These are phyloP conservation scores for Eciton burchellii DNA, from an alignment of 1,140 invertebrate genomes.

Conservation along the genomic window DNA sequence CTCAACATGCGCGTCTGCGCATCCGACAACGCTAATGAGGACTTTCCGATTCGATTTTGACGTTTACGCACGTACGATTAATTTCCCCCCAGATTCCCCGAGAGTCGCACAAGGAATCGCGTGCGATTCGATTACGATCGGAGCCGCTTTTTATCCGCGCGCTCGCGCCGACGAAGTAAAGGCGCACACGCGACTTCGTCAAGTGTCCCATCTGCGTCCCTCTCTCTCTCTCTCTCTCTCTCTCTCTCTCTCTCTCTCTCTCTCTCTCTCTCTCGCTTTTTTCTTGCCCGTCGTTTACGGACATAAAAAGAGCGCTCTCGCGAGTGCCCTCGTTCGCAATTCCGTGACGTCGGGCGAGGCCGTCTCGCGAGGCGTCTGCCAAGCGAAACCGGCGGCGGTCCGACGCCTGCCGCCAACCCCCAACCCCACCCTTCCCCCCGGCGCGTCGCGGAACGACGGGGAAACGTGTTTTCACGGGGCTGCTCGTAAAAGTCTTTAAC, in stretches of 20 bases:
- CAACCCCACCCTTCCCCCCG: slow-evolving; percentile 1
- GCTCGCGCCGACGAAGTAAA: background rate
- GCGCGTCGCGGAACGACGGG: background rate
- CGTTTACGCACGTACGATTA: background rate
- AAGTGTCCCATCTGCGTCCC: background rate
- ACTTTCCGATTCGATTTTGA: background rate
- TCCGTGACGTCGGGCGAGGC: slow-evolving; percentile 21
- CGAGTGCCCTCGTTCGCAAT: slow-evolving; percentile 44
- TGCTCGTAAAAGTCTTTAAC: slow-evolving; percentile 60
- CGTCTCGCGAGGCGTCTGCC: slow-evolving; percentile 42
- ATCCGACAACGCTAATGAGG: slow-evolving; percentile 4
- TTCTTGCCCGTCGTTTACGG: slow-evolving; percentile 36
- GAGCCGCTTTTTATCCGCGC: background rate
- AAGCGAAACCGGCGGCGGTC: slow-evolving; percentile 41
- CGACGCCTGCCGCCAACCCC: no score
- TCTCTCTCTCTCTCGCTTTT: no score
- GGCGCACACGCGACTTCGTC: slow-evolving; percentile 2
- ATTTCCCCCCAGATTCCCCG: background rate
- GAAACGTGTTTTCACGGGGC: slow-evolving; percentile 50
- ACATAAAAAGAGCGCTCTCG: slow-evolving; percentile 36
- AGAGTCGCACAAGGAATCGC: background rate
- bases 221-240: no score
- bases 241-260: no score
- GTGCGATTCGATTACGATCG: background rate
- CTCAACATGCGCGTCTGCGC: background rate